A percentile compares a stretch with the other conserved stretches of the same genome.
Conservation (phyloP, 2,797 vertebrate species). For the Lepus townsendii region DNA sequence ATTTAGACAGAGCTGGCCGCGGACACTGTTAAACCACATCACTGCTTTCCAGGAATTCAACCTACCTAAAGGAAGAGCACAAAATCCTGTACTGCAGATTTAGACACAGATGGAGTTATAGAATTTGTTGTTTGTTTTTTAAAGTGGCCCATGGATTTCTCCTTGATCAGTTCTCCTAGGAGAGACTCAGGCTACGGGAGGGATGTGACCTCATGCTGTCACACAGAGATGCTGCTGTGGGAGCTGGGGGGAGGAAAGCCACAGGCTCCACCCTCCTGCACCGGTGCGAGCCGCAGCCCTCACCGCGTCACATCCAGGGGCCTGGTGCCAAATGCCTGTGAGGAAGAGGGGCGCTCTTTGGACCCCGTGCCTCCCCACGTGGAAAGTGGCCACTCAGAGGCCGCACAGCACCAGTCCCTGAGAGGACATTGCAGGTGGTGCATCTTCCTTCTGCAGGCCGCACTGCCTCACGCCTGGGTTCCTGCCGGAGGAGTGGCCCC, state of each 20-base stretch:
- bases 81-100: background rate
- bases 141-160: background rate
- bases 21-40: background rate
- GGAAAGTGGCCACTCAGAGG: background rate
- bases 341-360: fast-evolving
- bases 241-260: background rate
- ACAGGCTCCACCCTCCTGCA: background rate
- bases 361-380: too few species aligned
- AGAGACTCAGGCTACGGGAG: background rate
- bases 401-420: background rate
- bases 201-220: fast-evolving
- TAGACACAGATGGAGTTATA: background rate
- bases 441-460: background rate
- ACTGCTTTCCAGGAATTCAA: background rate
- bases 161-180: background rate
- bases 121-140: background rate
- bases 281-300: fast-evolving
- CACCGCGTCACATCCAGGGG: fast-evolving
- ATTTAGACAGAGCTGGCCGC: background rate
- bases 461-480: fast-evolving
- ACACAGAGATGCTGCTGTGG: background rate
- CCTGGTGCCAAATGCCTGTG: fast-evolving
- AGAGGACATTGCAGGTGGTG: background rate
- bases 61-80: background rate
- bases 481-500: background rate